Evolutionary conservation across 2,888 invertebrate species (phyloP), one percentile per base, ranked within the genome.

Genomic region (Arctia plantaginis): DNA sequence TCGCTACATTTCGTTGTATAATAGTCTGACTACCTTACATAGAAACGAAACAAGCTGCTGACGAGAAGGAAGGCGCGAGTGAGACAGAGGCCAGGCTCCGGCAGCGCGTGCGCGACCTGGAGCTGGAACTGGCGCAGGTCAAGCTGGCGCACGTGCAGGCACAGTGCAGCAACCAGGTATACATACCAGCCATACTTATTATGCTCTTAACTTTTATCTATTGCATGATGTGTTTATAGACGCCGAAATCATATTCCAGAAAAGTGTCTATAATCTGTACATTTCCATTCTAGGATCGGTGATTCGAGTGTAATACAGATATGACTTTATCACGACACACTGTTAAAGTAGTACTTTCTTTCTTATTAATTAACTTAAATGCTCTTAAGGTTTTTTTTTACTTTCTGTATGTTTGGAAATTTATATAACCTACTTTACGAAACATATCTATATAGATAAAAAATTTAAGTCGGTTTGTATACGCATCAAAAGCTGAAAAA

Each of bases 61-160:
- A 84, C 0, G 92, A 87, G 41, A 90, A 89, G 51, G 92, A 90
- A 75, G 91, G 88, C 0, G 86, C 91, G 2, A 92, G 93, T 78
- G 94, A 93, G 72, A 90, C 94, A 0, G 95, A 96, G 76, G 93
- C 95, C 18, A 91, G 96, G 64, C 95, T 97, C 3, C 93, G 97
- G 82, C 97, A 97, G 86, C 96, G 98, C 80, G 97, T 99, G 71
- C 96, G 99, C 6, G 99, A 99, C 90, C 94, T 99, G 30, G 99
- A 99, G 92, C 95, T 99, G 76, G 99, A 99, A 89, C 94, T 99
- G 83, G 99, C 99, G 4, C 98, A 99, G 91, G 99, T 99, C 0
- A 99, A 99, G 93, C 95, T 99, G 82, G 99, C 99, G 0, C 98
- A 99, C 82, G 99, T 99, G 10, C 99, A 99, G 94, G 98, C 99